Evolutionary conservation across 2,888 invertebrate species (phyloP), one percentile per base, ranked within the genome.

Genomic region (Protophormia terraenovae): DNA sequence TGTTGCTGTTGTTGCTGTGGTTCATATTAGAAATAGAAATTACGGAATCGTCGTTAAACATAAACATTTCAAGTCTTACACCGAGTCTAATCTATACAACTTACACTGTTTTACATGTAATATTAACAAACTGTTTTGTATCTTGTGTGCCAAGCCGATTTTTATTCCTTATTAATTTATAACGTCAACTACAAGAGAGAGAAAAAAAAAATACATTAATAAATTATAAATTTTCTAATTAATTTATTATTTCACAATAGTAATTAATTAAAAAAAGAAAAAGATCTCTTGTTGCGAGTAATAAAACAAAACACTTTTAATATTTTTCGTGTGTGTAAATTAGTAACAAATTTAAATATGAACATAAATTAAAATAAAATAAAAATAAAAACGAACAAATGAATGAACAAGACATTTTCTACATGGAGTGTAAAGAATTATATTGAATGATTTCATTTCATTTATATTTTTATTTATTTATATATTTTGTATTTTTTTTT

Each of bases 141-240:
- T 50, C 6, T n/a, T 22, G 27, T 38, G 14, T 32, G 45, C 22
- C n/a, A n/a, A 0, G 76, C 19, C 24, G 41, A 50, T 35, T 22
- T 45, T 66, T 3, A 8, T 50, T 78, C 29, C 32, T 53, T 62
- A 27, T 41, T 66, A 80, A 80, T 72, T 73, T 80, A 80, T 72
- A 64, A 45, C 41, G 38, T 53, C 22, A 69, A 73, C 45, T 60
- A 24, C n/a, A n/a, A n/a, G n/a, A n/a, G n/a, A n/a, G n/a, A n/a
- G n/a, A n/a, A n/a, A n/a, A 47, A 50, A 38, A 72, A 72, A 45
- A 67, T 55, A 60, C 72, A 64, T 64, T 82, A 60, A 82, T 85
- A 82, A 85, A 82, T 82, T 78, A 75, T 64, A 82, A 82, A 75
- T 75, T 85, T 82, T 58, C 73, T 82, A 78, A 82, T 82, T 82